Evolutionary conservation across 2,113 vertebrate genomes (phyloP).

Genomic region (Dipodomys spectabilis): DNA sequence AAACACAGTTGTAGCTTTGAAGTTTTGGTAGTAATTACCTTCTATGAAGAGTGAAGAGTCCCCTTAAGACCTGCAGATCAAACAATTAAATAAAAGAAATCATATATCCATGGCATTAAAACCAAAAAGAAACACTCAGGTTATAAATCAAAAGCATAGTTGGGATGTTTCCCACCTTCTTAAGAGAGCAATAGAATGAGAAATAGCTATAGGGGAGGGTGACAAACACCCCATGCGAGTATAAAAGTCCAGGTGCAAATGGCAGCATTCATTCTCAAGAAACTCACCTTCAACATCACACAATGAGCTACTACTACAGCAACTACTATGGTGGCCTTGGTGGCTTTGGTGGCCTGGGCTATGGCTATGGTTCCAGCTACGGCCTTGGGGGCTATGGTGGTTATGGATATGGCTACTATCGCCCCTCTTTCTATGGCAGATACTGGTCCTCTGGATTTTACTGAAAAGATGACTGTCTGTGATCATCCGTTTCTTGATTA

Average conservation of each 20-base stretch:
- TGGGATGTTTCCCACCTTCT: not conserved
- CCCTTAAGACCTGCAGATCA: not conserved
- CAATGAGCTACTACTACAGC: not conserved
- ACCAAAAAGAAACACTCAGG: not conserved
- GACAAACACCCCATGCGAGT: not conserved
- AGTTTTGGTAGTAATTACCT: conserved; percentile 20
- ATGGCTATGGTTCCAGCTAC: not conserved
- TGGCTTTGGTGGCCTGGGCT: not conserved
- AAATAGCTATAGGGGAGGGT: not conserved
- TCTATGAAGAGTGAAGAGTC: conserved; percentile 23
- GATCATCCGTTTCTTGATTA: not conserved
- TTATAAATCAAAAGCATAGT: not conserved
- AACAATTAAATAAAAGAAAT: conserved; percentile 17
- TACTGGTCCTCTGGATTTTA: not conserved
- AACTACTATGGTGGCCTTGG: not conserved
- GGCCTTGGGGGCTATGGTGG: not conserved
- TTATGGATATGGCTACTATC: not conserved
- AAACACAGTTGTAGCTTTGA: not conserved
- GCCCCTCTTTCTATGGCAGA: not conserved
- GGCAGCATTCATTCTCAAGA: not conserved
- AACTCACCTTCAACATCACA: not conserved
- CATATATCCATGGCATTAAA: not conserved
- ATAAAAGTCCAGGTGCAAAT: not conserved
- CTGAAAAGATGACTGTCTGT: not conserved
- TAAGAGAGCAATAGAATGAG: not conserved